phyloP scores from a whole-genome alignment of 2,888 invertebrate genomes.

The Agonopterix arenella region DNA sequence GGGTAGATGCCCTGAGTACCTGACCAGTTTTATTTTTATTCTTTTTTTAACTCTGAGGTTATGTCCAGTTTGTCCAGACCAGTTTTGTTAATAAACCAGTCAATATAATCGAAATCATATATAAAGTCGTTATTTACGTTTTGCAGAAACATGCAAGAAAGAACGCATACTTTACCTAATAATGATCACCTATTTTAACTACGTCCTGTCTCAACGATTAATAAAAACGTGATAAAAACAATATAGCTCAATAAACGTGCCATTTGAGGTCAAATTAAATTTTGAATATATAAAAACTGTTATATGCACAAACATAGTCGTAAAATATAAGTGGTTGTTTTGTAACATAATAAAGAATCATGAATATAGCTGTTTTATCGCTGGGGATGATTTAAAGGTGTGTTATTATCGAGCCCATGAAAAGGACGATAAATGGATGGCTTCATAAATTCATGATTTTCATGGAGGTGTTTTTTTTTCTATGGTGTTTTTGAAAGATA shows the following conservation, averaged over 20 bases:
- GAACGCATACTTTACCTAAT: too few species aligned
- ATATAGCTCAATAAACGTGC: constrained; percentile 21
- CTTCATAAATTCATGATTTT: constrained; percentile 14
- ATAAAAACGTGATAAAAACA: constrained; percentile 25
- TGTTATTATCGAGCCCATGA: constrained; percentile 15
- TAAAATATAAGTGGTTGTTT: constrained; percentile 33
- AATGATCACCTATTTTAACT: constrained; percentile 2
- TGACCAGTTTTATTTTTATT: too few species aligned
- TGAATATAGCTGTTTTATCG: constrained; percentile 32
- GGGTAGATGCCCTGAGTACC: too few species aligned
- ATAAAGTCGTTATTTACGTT: too few species aligned
- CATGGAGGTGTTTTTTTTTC: background rate
- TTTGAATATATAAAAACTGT: constrained; percentile 20
- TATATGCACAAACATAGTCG: constrained; percentile 21
- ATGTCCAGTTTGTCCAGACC: too few species aligned
- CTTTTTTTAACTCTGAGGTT: too few species aligned
- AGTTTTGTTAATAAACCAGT: too few species aligned
- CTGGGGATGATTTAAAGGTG: constrained; percentile 34
- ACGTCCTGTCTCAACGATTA: constrained; percentile 18
- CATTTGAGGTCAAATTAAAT: constrained; percentile 28
- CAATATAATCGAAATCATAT: too few species aligned
- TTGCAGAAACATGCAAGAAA: too few species aligned
- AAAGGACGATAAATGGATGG: constrained; percentile 8
- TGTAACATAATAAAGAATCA: constrained; percentile 37
- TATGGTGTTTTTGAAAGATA: background rate